Conservation (phyloP, 1,140 invertebrate genomes). For the Heliconius melpomene region DNA sequence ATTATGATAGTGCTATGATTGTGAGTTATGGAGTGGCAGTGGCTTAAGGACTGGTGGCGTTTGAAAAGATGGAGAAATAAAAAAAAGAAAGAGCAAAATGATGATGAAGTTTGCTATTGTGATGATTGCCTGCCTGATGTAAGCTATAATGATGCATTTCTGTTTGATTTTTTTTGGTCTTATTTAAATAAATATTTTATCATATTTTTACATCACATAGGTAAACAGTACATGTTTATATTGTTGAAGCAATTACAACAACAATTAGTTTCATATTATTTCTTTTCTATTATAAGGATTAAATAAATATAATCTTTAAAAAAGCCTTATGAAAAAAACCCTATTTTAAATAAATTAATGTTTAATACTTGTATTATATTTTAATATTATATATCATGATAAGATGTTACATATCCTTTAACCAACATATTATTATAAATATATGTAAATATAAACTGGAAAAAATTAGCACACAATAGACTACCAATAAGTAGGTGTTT, state of each 20-base stretch:
- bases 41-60: slow-evolving; percentile 89
- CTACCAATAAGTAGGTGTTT: neutral
- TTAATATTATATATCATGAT: no score
- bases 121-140: slow-evolving; percentile 86
- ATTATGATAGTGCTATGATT: slow-evolving; percentile 60
- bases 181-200: slow-evolving; percentile 12
- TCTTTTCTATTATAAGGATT: neutral
- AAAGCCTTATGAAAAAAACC: neutral
- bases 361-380: neutral
- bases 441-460: neutral
- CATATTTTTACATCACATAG: slow-evolving; percentile 3
- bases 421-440: neutral
- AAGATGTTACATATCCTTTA: no score
- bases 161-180: slow-evolving; percentile 18
- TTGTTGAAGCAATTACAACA: neutral
- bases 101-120: slow-evolving; percentile 86
- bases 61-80: slow-evolving; percentile 85
- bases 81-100: slow-evolving; percentile 80
- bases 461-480: neutral
- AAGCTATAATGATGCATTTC: slow-evolving; percentile 55
- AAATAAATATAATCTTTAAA: neutral
- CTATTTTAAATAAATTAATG: neutral
- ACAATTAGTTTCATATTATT: neutral
- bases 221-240: neutral
- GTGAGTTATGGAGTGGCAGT: slow-evolving; percentile 86